These are phyloP conservation scores for Oryctes rhinoceros DNA, from an alignment of 1,140 invertebrate species.

Conservation along the genomic window DNA sequence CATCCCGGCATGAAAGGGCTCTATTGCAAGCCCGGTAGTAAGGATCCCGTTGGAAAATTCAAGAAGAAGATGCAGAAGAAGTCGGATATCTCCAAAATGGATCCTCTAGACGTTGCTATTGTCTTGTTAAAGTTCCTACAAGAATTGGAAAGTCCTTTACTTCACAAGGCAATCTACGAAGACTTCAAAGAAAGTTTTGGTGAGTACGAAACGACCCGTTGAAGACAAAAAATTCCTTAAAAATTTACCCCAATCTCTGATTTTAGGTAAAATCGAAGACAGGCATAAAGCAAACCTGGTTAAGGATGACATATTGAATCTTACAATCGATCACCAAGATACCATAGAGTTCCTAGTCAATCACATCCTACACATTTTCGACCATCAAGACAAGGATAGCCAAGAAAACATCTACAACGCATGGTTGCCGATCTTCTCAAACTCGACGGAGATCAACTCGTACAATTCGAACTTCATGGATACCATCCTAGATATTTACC, in stretches of 20 bases:
- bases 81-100: conserved; percentile 9
- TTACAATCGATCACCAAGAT: background rate
- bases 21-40: background rate
- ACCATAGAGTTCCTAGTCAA: conserved; percentile 24
- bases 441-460: conserved; percentile 7
- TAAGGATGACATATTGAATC: background rate
- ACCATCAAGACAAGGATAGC: conserved; percentile 2
- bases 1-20: background rate
- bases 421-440: conserved; percentile 28
- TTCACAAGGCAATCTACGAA: background rate
- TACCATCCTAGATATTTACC: background rate
- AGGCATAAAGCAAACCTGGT: background rate
- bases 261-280: background rate
- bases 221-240: background rate
- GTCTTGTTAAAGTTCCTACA: conserved; percentile 8
- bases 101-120: conserved; percentile 2
- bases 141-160: conserved; percentile 14
- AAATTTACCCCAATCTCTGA: background rate
- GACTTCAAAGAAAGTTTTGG: conserved; percentile 29
- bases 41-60: conserved; percentile 2
- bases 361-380: conserved; percentile 20
- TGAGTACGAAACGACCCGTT: background rate
- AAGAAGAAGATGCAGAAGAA: conserved; percentile 26
- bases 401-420: conserved; percentile 7
- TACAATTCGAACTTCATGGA: background rate